Evolutionary conservation across 2,888 invertebrate genomes (phyloP).

Genomic region (Malacosoma neustria): DNA sequence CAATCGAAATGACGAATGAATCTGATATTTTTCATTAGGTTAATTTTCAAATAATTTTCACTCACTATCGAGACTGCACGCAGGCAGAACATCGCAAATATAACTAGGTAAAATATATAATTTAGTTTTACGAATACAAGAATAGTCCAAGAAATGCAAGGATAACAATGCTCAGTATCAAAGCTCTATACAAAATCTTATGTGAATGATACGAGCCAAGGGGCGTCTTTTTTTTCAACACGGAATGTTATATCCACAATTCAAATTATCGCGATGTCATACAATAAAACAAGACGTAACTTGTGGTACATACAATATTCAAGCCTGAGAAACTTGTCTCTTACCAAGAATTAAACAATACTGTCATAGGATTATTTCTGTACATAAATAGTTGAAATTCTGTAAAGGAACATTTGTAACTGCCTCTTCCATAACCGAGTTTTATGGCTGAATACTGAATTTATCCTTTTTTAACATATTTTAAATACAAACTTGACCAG

Average conservation of each 20-base stretch:
- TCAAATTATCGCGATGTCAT: constrained; percentile 1
- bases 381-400: constrained; percentile 25
- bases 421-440: constrained; percentile 9
- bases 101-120: too few relatives aligned
- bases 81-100: too few relatives aligned
- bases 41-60: too few relatives aligned
- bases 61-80: too few relatives aligned
- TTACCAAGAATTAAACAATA: neutral
- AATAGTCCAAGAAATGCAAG: too few relatives aligned
- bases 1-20: too few relatives aligned
- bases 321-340: constrained; percentile 14
- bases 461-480: too few relatives aligned
- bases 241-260: constrained; percentile 29
- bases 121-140: too few relatives aligned
- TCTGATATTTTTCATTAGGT: too few relatives aligned
- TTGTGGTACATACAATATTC: constrained; percentile 23
- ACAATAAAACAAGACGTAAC: constrained; percentile 14
- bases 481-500: too few relatives aligned
- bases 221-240: constrained; percentile 33
- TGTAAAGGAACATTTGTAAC: constrained; percentile 25
- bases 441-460: neutral
- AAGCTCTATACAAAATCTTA: constrained; percentile 6
- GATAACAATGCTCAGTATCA: too few relatives aligned
- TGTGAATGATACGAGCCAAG: constrained; percentile 27
- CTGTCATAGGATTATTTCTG: too few relatives aligned